Percentiles rank a stretch among this genome's conserved stretches.
Evolutionary conservation across 2,113 vertebrate genomes (phyloP).

Genomic region (Anhinga anhinga): DNA sequence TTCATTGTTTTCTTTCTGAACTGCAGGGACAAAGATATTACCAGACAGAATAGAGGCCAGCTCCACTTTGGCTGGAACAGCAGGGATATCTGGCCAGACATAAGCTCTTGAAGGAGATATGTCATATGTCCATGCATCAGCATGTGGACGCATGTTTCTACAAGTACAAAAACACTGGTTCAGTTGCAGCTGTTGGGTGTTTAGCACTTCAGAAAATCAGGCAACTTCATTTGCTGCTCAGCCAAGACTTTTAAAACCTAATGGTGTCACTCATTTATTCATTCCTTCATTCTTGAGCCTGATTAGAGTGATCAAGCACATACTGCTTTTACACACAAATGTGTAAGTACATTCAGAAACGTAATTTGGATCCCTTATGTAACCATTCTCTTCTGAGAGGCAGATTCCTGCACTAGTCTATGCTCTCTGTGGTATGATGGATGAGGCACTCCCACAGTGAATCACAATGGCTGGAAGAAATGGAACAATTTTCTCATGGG

Average conservation of each 20-base stretch:
- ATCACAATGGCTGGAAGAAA: background rate
- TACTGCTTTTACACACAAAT: background rate
- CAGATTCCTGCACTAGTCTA: fast-evolving
- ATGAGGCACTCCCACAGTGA: background rate
- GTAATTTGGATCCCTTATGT: background rate
- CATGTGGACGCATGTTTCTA: background rate
- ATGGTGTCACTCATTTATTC: background rate
- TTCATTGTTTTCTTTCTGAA: background rate
- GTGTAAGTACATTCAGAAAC: background rate
- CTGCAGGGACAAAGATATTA: background rate
- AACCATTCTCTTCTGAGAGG: background rate
- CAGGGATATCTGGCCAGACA: background rate
- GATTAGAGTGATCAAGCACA: background rate
- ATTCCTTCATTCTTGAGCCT: background rate
- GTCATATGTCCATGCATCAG: background rate
- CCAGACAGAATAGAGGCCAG: background rate
- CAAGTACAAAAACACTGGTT: background rate
- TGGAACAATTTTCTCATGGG: background rate
- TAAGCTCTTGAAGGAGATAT: too few relatives aligned
- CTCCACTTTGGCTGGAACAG: background rate
- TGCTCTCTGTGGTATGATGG: background rate
- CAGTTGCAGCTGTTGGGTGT: background rate
- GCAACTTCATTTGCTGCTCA: background rate
- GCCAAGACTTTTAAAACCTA: background rate
- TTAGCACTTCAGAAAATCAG: background rate